Conservation (phyloP, 2,888 invertebrate species). For the Dichetophora obliterata region DNA sequence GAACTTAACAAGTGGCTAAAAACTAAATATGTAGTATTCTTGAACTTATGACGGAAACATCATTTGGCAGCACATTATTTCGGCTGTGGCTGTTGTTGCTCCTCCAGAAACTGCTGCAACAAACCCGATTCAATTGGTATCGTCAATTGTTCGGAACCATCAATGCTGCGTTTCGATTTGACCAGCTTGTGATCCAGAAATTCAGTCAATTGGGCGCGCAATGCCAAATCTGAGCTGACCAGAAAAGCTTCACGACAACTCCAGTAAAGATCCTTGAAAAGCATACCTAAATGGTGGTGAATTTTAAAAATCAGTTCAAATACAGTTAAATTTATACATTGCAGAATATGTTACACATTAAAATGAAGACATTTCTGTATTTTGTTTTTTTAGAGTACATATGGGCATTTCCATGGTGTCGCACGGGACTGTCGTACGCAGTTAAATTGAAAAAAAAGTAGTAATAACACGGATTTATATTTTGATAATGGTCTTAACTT, state of each 20-base stretch:
- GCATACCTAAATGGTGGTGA: conserved; percentile 76
- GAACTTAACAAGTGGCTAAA: no score
- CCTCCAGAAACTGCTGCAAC: conserved; percentile 82
- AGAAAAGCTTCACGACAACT: conserved; percentile 89
- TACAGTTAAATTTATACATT: no score
- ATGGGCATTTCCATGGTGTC: no score
- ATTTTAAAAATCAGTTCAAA: background rate
- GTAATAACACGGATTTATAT: no score
- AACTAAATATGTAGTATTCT: background rate
- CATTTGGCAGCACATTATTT: background rate
- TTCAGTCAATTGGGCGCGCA: conserved; percentile 93
- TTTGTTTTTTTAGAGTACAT: no score
- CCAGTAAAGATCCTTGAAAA: conserved; percentile 89
- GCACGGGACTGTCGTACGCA: no score
- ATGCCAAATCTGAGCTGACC: conserved; percentile 91
- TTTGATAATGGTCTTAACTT: no score
- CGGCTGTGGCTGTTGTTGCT: conserved; percentile 51
- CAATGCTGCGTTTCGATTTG: conserved; percentile 81
- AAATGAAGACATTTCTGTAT: no score
- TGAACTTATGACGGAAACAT: background rate
- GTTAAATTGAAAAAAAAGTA: no score
- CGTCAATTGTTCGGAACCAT: conserved; percentile 84
- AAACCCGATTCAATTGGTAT: conserved; percentile 83
- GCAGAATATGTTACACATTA: no score
- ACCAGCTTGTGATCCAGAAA: conserved; percentile 95